Evolutionary conservation across 2,113 vertebrate species (phyloP).

Genomic region (Xenus cinereus): DNA sequence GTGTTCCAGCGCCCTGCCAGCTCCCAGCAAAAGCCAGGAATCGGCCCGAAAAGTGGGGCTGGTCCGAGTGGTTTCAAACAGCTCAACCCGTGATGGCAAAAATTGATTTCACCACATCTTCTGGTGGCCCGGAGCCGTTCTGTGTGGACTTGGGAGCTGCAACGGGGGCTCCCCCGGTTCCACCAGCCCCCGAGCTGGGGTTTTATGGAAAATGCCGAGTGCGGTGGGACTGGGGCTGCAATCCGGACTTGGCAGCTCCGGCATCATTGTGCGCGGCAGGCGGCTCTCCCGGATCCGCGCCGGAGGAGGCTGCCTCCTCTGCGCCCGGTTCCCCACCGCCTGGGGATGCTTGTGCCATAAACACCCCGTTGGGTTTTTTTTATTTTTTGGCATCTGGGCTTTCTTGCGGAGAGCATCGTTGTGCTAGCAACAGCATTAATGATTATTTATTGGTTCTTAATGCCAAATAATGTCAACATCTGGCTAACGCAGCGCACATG

Average conservation of each 20-base stretch:
- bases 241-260: not conserved
- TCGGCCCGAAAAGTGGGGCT: not conserved
- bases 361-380: accelerated
- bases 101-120: not conserved
- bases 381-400: not conserved
- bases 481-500: not conserved
- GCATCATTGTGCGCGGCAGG: not conserved
- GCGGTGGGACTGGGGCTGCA: not conserved
- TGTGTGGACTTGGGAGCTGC: not conserved
- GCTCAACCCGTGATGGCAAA: accelerated
- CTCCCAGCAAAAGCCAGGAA: not conserved
- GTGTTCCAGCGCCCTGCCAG: not conserved
- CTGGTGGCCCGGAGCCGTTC: not conserved
- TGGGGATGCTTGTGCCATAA: not conserved
- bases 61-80: not conserved
- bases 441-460: slow-evolving; percentile 9
- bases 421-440: not conserved
- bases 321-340: not conserved
- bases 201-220: accelerated
- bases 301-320: not conserved
- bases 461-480: not conserved
- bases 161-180: not conserved
- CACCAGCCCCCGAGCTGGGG: not conserved
- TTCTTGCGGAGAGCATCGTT: not conserved
- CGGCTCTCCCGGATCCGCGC: not conserved